Base-by-base conservation (phyloP, 2,797 vertebrate genomes). In the Myripristis jacobus region DNA sequence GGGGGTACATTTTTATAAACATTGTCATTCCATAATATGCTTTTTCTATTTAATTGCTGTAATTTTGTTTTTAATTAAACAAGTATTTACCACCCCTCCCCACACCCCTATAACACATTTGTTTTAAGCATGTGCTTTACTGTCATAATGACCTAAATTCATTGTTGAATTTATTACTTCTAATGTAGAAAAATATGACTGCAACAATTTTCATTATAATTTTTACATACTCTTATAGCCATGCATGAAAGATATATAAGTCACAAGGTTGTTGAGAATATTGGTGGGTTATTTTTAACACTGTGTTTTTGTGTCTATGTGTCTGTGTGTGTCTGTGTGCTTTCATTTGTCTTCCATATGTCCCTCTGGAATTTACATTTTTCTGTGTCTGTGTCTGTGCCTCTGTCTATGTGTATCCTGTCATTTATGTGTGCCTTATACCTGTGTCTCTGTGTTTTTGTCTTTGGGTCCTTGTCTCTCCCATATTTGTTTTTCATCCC, bases 401-500 rank as follows among this genome's bases (percentile, higher is more conserved):
- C 71, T 86, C 53, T 70, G 46, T 87, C 5, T 80, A 13, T 80
- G 61, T 87, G 44, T 73, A 5, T 72, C 21, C 77, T 5, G 11
- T 79, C 43, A 56, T 86, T 62, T 59, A 65, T 82, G 41, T 84
- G 57, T 62, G 75, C 52, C 82, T 85, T 75, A 73, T 82, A 73
- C 73, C 24, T 25, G 16, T 85, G 56, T 89, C 52, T 87, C 53
- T 88, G 25, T 83, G 48, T 81, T 67, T 31, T 70, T 85, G 65
- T 86, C 70, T 70, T 61, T 73, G 51, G 69, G 74, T 87, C 81
- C 69, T 71, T 63, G 85, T 79, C 59, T 47, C 29, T 73, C n/a
- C 78, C 78, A 72, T 80, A 82, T 81, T 86, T 89, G 67, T 88
- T 82, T 84, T 88, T 89, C 71, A 86, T 83, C 72, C 69, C 55